Percentiles rank a stretch among this genome's conserved stretches.
phyloP scores from a whole-genome alignment of 2,797 vertebrate species.

The Gallirallus australis region DNA sequence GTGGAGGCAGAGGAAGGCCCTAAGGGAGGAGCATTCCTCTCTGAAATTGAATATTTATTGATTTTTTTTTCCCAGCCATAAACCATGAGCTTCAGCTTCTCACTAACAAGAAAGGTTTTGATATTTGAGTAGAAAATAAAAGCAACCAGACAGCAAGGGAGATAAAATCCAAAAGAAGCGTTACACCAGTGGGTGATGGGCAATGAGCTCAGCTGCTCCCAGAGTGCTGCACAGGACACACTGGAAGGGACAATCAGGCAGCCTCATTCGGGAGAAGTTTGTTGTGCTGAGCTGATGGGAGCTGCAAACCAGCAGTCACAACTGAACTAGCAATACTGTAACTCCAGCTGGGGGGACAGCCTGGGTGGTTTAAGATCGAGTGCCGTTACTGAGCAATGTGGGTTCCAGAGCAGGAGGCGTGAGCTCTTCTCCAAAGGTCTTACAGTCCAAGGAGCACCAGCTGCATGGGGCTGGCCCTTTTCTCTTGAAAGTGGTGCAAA shows the following conservation, averaged over 20 bases:
- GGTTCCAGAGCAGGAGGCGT: neutral
- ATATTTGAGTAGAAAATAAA: neutral
- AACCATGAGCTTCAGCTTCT: neutral
- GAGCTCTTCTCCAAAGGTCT: neutral
- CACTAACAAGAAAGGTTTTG: neutral
- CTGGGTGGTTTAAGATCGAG: neutral
- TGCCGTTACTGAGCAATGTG: accelerated
- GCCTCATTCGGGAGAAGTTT: neutral
- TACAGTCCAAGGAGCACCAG: accelerated
- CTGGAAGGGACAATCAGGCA: neutral
- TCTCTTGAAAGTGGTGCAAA: neutral
- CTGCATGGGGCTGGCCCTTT: neutral
- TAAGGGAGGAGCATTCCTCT: neutral
- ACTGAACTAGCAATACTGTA: neutral
- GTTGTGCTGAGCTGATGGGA: neutral
- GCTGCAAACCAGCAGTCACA: slow-evolving; percentile 4
- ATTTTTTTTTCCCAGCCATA: slow-evolving; percentile 21
- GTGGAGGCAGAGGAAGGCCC: neutral
- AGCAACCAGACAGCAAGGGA: neutral
- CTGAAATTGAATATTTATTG: slow-evolving; percentile 9
- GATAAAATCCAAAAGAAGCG: neutral
- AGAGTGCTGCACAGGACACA: neutral
- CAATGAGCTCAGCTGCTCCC: neutral
- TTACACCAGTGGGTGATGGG: neutral
- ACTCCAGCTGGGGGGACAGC: neutral